These are phyloP conservation scores for Amia ocellicauda DNA, from an alignment of 2,113 vertebrate genomes.

Conservation along the genomic window DNA sequence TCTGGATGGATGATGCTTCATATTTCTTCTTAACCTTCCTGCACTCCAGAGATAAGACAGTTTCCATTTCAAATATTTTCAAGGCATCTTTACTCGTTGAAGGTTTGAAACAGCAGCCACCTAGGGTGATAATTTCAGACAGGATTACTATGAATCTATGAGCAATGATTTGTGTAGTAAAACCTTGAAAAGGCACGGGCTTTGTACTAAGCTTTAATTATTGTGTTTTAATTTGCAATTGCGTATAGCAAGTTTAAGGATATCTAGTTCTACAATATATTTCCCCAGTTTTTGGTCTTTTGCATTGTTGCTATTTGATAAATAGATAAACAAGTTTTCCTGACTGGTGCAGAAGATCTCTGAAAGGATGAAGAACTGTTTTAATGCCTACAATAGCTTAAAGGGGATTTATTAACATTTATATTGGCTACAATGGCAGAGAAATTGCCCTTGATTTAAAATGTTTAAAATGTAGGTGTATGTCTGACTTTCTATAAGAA, in stretches of 20 bases:
- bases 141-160: background rate
- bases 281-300: background rate
- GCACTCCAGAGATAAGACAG: conserved; percentile 50
- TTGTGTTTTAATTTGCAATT: background rate
- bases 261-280: background rate
- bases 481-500: no score
- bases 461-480: no score
- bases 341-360: no score
- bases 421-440: no score
- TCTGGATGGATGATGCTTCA: conserved; percentile 28
- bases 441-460: no score
- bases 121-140: conserved; percentile 21
- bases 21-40: conserved; percentile 43
- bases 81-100: conserved; percentile 42
- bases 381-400: no score
- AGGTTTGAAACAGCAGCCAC: conserved; percentile 60
- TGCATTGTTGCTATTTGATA: no score
- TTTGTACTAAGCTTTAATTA: background rate
- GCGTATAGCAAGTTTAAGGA: no score
- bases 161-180: no score
- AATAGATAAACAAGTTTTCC: no score
- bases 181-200: background rate
- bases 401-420: no score
- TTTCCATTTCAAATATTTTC: conserved; percentile 57
- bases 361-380: no score